Percentiles rank a stretch among this genome's conserved stretches.
These are phyloP conservation scores for Halotydeus destructor DNA, from an alignment of 1,140 invertebrate genomes.

Conservation along the genomic window DNA sequence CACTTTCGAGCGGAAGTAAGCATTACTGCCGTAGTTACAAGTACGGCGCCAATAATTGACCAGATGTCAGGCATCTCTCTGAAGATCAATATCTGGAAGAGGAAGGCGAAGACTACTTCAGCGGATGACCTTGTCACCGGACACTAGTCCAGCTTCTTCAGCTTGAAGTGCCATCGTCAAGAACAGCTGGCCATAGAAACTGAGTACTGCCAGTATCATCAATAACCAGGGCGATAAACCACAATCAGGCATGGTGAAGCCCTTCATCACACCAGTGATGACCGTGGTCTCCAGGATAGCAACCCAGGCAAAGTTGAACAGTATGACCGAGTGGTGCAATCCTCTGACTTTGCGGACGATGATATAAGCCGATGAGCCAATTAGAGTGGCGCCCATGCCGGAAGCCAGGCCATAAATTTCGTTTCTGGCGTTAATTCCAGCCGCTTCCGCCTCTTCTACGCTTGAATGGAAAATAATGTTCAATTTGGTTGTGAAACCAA, in stretches of 20 bases:
- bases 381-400: slow-evolving; percentile 61
- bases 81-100: slow-evolving; percentile 50
- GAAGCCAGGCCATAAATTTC: slow-evolving; percentile 49
- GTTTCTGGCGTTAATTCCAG: slow-evolving; percentile 22
- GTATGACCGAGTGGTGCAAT: slow-evolving; percentile 65
- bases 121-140: slow-evolving; percentile 35
- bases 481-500: slow-evolving; percentile 31
- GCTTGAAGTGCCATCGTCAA: slow-evolving; percentile 18
- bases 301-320: slow-evolving; percentile 62
- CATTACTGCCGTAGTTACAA: slow-evolving; percentile 60
- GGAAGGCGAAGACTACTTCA: slow-evolving; percentile 74
- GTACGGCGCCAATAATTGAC: slow-evolving; percentile 51
- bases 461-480: slow-evolving; percentile 26
- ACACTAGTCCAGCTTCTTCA: slow-evolving; percentile 20
- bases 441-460: slow-evolving; percentile 7
- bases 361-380: slow-evolving; percentile 70
- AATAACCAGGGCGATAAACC: slow-evolving; percentile 52
- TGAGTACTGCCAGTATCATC: slow-evolving; percentile 36
- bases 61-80: slow-evolving; percentile 19
- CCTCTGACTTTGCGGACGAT: slow-evolving; percentile 59
- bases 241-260: slow-evolving; percentile 52
- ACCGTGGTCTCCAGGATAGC: slow-evolving; percentile 55
- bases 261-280: slow-evolving; percentile 49
- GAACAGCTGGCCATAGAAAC: slow-evolving; percentile 18
- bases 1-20: slow-evolving; percentile 62